phyloP scores from a whole-genome alignment of 1,140 invertebrate genomes.

The Antheraea pernyi region DNA sequence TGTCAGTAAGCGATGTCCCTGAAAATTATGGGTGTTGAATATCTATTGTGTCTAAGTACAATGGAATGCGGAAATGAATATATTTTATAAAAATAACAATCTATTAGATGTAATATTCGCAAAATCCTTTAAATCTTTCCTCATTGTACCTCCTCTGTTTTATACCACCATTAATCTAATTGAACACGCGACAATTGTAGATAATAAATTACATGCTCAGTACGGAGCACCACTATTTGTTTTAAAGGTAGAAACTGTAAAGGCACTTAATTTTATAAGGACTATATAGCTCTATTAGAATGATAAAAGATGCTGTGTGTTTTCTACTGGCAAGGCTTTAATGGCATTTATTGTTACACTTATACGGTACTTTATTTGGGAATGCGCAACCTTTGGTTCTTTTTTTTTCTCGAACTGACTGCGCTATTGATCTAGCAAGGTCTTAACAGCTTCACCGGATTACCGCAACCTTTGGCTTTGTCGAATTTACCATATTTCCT shows the following conservation, averaged over 20 bases:
- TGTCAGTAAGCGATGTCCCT: too few relatives aligned
- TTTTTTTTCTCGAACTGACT: too few relatives aligned
- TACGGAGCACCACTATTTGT: slow-evolving; percentile 5
- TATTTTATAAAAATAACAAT: background rate
- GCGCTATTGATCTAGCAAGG: too few relatives aligned
- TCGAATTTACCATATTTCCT: background rate
- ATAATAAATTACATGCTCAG: slow-evolving; percentile 6
- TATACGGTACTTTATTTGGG: slow-evolving; percentile 7
- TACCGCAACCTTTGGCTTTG: slow-evolving; percentile 4
- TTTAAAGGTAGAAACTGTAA: slow-evolving; percentile 16
- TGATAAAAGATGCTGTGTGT: slow-evolving; percentile 16
- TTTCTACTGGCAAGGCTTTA: background rate
- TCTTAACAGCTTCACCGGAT: too few relatives aligned
- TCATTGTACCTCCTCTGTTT: background rate
- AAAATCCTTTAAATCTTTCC: background rate
- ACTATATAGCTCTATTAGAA: slow-evolving; percentile 22
- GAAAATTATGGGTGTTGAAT: too few relatives aligned
- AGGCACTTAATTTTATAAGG: slow-evolving; percentile 21
- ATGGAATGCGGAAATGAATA: background rate
- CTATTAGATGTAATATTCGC: background rate
- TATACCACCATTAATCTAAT: slow-evolving; percentile 13
- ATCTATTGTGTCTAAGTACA: background rate
- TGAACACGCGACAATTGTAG: slow-evolving; percentile 3
- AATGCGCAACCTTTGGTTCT: slow-evolving; percentile 6
- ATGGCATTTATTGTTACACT: slow-evolving; percentile 7